Conservation (phyloP, 2,797 vertebrate genomes). For the Acrossocheilus wenchowensis region DNA sequence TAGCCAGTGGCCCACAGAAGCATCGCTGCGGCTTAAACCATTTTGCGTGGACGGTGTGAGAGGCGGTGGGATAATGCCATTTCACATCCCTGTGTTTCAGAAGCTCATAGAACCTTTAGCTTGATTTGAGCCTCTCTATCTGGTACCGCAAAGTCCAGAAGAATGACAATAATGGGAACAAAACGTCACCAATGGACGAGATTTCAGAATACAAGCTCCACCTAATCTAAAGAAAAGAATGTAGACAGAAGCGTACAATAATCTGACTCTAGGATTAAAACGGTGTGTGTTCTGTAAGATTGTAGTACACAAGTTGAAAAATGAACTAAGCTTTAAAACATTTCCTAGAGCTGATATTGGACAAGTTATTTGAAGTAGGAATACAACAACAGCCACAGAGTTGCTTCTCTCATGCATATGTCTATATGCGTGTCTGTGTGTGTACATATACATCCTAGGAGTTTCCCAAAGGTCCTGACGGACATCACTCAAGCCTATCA, state of each 20-base stretch:
- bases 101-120: conserved; percentile 53
- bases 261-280: conserved; percentile 16
- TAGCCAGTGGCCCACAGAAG: conserved; percentile 75
- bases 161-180: conserved; percentile 39
- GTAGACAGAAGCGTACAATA: conserved; percentile 47
- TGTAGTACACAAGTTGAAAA: conserved; percentile 14
- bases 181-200: conserved; percentile 17
- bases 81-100: conserved; percentile 72
- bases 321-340: not conserved
- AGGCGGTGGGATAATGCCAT: conserved; percentile 79
- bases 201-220: not conserved
- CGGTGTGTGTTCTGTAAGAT: conserved; percentile 14
- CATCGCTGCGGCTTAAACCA: conserved; percentile 68
- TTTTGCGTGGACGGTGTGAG: conserved; percentile 73
- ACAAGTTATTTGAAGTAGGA: conserved; percentile 65
- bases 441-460: conserved; percentile 61
- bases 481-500: conserved; percentile 1
- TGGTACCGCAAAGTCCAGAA: conserved; percentile 56
- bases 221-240: conserved; percentile 53
- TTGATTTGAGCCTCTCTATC: conserved; percentile 70
- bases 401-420: conserved; percentile 57
- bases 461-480: not conserved
- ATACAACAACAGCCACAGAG: conserved; percentile 73
- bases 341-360: conserved; percentile 54
- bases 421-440: conserved; percentile 61